Evolutionary conservation across 2,113 vertebrate genomes (phyloP).

Genomic region (Furnarius figulus): DNA sequence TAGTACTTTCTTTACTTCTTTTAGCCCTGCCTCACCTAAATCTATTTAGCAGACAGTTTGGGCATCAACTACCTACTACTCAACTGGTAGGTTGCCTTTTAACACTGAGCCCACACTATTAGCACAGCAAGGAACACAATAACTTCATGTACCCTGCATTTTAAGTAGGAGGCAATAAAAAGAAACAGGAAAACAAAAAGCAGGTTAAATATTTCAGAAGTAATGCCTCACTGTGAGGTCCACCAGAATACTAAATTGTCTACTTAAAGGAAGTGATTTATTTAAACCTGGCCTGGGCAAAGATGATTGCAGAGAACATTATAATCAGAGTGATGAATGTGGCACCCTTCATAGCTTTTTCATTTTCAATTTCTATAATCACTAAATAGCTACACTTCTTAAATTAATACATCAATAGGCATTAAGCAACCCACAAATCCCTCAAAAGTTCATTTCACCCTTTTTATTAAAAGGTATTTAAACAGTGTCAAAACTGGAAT

Average conservation of each 20-base stretch:
- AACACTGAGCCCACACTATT: neutral
- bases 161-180: neutral
- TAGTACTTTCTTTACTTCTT: neutral
- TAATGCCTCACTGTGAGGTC: neutral
- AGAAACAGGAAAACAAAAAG: neutral
- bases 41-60: neutral
- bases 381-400: constrained; percentile 24
- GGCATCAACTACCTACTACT: neutral
- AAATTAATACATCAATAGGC: constrained; percentile 50
- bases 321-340: neutral
- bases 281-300: constrained; percentile 22
- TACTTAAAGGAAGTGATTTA: constrained; percentile 3
- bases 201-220: neutral
- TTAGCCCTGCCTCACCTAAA: neutral
- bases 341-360: neutral
- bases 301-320: neutral
- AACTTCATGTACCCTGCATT: neutral
- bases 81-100: neutral
- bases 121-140: neutral
- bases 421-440: constrained; percentile 33
- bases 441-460: constrained; percentile 34
- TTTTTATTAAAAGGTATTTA: constrained; percentile 23
- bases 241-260: neutral
- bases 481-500: constrained; percentile 62
- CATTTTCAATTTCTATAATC: constrained; percentile 44